Percentiles rank a stretch among this genome's conserved stretches.
These are phyloP conservation scores for Distichodus sexfasciatus DNA, from an alignment of 2,797 vertebrate species.

Conservation along the genomic window DNA sequence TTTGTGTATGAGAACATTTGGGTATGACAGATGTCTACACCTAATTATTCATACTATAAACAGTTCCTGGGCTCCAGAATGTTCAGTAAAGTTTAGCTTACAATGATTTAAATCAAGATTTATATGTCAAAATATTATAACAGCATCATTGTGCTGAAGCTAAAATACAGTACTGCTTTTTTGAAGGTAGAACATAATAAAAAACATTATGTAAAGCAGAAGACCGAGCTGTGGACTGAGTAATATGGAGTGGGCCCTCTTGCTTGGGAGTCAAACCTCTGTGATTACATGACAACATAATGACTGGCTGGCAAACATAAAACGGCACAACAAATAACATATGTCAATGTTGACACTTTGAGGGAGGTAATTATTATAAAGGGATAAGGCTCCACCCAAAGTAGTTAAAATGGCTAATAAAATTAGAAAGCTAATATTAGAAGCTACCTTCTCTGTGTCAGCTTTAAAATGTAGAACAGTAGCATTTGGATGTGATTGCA, in stretches of 20 bases:
- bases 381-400: too few relatives aligned
- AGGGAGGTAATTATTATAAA: too few relatives aligned
- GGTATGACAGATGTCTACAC: background rate
- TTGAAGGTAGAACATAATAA: background rate
- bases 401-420: too few relatives aligned
- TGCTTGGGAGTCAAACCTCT: background rate
- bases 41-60: background rate
- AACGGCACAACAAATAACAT: background rate
- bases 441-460: too few relatives aligned
- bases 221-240: background rate
- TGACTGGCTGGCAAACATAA: background rate
- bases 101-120: background rate
- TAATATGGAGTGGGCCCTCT: background rate
- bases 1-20: background rate
- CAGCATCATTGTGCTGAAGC: background rate
- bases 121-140: constrained; percentile 9
- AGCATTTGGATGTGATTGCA: too few relatives aligned
- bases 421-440: too few relatives aligned
- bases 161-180: background rate
- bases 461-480: too few relatives aligned
- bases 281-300: background rate
- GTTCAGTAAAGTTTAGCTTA: background rate
- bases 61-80: background rate
- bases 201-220: background rate
- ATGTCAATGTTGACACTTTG: background rate